Evolutionary conservation across 2,113 vertebrate genomes (phyloP), one percentile per base, ranked within the genome.

Genomic region (Pteruthius melanotis): DNA sequence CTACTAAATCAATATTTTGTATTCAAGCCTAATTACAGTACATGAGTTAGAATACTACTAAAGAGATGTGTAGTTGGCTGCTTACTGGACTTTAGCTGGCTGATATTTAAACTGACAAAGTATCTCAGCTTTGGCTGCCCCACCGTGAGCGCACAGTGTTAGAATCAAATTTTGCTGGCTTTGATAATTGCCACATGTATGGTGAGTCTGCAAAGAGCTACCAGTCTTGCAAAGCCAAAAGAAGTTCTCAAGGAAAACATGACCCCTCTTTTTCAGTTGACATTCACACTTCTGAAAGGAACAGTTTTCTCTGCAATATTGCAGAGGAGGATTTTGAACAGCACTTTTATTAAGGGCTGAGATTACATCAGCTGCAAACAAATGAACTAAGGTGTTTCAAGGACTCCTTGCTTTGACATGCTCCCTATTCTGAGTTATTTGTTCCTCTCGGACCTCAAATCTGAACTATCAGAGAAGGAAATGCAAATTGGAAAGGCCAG

Each of bases 11-110:
- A 93, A 96, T 95, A 90, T 94, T 97, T 84, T 92, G 56, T 65
- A 89, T 96, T 94, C 92, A 91, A 93, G 88, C 75, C 75, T 97
- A 96, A 97, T 96, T 96, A 94, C 77, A 93, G 70, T 54, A 78
- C 39, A 94, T 82, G 45, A 94, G 93, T 95, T 89, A 93, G 53
- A 68, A 50, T 30, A 89, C 59, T 80, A 39, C 80, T 87, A 78
- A 94, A 95, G 86, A 94, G 92, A 95, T 56, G 10, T 57, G 57
- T 56, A 50, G 26, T 40, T 93, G 69, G 72, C 68, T 94, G 61
- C 83, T 95, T 95, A 89, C 44, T 77, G 90, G 26, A 86, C 71
- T 96, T 95, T 66, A 89, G 28, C 31, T 96, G 86, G 59, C 45
- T 52, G 87, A 64, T 40, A 81, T 78, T 94, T 76, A 89, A 97